Evolutionary conservation across 2,113 vertebrate genomes (phyloP).

Genomic region (Micronycteris hirsuta): DNA sequence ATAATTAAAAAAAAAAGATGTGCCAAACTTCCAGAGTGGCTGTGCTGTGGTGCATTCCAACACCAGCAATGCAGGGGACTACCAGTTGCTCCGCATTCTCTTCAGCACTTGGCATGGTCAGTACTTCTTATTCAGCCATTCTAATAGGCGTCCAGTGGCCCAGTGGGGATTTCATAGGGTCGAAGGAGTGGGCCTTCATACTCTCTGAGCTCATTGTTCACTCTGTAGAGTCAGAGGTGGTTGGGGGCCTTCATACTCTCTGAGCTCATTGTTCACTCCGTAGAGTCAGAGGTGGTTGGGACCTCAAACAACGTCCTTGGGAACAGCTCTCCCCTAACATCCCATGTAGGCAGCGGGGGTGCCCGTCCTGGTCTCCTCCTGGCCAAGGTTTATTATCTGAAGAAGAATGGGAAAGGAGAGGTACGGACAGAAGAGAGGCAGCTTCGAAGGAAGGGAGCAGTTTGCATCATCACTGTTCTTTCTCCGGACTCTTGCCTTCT

Average conservation of each 20-base stretch:
- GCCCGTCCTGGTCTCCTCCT: neutral
- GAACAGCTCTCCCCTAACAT: neutral
- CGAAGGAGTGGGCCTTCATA: neutral
- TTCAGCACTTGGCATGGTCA: neutral
- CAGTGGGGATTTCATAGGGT: neutral
- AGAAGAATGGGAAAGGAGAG: neutral
- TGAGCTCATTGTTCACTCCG: neutral
- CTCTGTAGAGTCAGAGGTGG: neutral
- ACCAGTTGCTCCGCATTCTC: fast-evolving
- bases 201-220: neutral
- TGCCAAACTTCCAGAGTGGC: neutral
- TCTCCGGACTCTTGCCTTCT: neutral
- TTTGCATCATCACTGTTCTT: neutral
- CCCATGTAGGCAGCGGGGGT: no score
- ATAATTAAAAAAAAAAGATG: neutral
- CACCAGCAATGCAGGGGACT: neutral
- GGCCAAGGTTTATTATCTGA: neutral
- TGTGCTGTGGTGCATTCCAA: neutral
- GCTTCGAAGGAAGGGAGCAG: neutral
- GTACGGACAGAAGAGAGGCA: neutral
- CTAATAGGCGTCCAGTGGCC: neutral
- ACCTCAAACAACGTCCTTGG: neutral
- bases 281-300: neutral
- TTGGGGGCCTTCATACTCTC: neutral
- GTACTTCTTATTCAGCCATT: neutral